Conservation (phyloP, 2,797 vertebrate genomes). For the Phaenicophaeus curvirostris region DNA sequence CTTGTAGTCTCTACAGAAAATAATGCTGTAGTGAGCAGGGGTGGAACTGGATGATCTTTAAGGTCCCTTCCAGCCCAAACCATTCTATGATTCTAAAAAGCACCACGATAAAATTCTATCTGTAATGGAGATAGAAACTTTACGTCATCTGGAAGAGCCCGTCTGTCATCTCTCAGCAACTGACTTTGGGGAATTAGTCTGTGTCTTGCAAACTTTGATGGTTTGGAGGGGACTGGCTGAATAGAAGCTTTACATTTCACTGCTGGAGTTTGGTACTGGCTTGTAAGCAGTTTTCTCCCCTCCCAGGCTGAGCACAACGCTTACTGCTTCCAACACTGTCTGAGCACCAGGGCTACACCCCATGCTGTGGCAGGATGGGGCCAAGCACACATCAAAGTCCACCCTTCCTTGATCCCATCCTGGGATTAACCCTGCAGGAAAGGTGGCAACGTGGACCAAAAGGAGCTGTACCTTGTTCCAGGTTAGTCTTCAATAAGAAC, state of each 20-base stretch:
- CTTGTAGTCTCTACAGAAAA: not conserved
- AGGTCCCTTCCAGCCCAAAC: no score
- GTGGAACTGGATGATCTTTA: no score
- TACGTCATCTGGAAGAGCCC: not conserved
- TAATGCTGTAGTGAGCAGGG: no score
- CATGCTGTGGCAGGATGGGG: rapidly evolving
- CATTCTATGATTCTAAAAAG: no score
- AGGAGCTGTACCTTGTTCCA: not conserved
- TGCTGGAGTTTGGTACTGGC: not conserved
- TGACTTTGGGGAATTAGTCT: not conserved
- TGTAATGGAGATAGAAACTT: not conserved
- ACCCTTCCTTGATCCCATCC: not conserved
- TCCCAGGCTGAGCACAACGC: not conserved
- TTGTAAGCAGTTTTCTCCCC: not conserved
- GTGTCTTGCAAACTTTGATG: not conserved
- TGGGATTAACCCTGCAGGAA: not conserved
- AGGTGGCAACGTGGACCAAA: not conserved
- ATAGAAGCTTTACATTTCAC: not conserved
- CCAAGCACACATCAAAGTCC: not conserved
- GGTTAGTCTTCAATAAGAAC: not conserved
- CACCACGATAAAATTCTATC: not conserved
- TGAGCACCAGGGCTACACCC: not conserved
- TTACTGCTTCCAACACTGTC: not conserved
- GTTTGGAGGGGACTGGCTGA: not conserved
- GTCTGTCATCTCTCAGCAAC: not conserved